Evolutionary conservation across 2,797 vertebrate genomes (phyloP), one percentile per base, ranked within the genome.

Genomic region (Holocentrus rufus): DNA sequence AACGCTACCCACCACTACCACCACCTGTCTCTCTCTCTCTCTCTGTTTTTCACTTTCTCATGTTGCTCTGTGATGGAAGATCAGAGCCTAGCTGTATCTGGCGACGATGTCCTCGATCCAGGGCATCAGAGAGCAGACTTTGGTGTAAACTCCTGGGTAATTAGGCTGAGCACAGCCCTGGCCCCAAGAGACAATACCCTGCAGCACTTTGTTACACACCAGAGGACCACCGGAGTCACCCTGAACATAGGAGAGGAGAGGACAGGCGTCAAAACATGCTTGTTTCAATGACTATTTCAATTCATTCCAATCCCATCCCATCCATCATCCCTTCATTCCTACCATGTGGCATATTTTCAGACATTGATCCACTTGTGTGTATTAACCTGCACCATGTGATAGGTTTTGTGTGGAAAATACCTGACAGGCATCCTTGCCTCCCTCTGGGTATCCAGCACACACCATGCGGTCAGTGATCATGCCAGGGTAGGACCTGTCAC

Each of bases 121-220:
- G 61, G 92, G 74, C 68, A 90, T 44, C 7, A 95, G 93, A 76
- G 92, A 92, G 84, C 96, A 97, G 39, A 96, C 92, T 84, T 93
- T 93, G 20, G 95, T 95, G 89, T 96, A 97, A 77, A 97, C 95
- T 0, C 95, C 94, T 0, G 96, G 95, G 9, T 87, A 82, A 68
- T 94, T 81, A 7, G 59, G 90, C 74, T 78, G 87, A 30, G 93
- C 93, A 1, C 96, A 96, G 60, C 95, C 96, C 0, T 74, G 5
- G 0, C 95, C 95, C 96, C 96, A 97, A 0, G 95, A 97, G 2
- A 97, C 94, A 18, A 95, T 83, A n/a, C 96, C 96, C 17, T 97
- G 95, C 53, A 98, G 92, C 59, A 86, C 10, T 0, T 89, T 87
- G 0, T 94, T 92, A 79, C 95, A 97, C 72, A 95, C 94, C 61